Base-by-base conservation (phyloP, 1,140 invertebrate genomes). In the Notospermus geniculatus region DNA sequence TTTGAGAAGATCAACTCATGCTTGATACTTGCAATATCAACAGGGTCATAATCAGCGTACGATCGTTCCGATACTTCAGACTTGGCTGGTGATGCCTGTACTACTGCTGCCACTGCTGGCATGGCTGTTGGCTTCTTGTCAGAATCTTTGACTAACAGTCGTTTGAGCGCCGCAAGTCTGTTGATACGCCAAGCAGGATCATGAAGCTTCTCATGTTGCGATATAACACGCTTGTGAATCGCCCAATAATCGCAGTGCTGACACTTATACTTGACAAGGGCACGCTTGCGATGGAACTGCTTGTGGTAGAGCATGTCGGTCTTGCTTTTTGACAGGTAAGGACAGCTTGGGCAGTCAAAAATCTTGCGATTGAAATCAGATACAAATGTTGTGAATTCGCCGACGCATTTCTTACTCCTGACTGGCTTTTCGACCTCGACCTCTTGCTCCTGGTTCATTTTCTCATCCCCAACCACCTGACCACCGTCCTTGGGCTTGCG, bases 241-340 rank as follows among this genome's bases (percentile, higher is more conserved):
- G 91, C 91, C 74, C 90, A 91, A 71, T 92, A 94, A 63, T 88
- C 87, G 78, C 91, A 94, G 59, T 88, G 80, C 0, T 85, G 85
- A 77, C 91, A 93, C 75, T 90, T 89, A 78, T 89, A 92, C 27
- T 87, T 87, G 27, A 76, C 75, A n/a, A 71, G 67, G 5, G 59
- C 5, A 11, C 71, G 67, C 56, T 87, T 85, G 43, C 89, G 85
- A 73, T 94, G 91, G 72, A 93, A 90, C 74, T 93, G 90, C 67
- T 90, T 89, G 69, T 93, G 91, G 75, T 92, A 91, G 65, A 90
- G 85, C 71, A 88, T 91, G 74, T 93, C 90, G 45, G 89, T 89
- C 76, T 91, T 90, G 72, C 88, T 91, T 71, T 91, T 89, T 28
- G 71, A 71, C 19, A 68, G 62, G 67, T 74, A 72, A 11, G 78